Base-by-base conservation (phyloP, 1,140 invertebrate species). In the Maniola jurtina region DNA sequence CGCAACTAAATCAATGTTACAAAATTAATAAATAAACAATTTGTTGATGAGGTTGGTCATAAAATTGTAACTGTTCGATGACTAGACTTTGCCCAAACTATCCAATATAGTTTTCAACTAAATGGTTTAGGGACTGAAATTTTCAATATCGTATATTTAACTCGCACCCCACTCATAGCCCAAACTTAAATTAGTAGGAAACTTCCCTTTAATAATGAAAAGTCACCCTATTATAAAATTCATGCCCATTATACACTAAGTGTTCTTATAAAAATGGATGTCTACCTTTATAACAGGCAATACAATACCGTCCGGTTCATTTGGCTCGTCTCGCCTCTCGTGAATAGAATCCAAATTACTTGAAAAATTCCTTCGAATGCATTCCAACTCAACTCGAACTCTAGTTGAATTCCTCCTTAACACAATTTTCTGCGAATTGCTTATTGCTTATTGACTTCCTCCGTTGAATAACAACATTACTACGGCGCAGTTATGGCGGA, bases 341-440 rank as follows among this genome's bases (percentile, higher is more conserved):
- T 86, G 81, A 84, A 86, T 83, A 78, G 84, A 84, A 84, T 84
- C 80, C 73, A 82, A 86, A 86, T 86, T 82, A 82, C 79, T 83
- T 76, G 81, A 80, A 84, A 86, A 86, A 86, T 84, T 82, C 77
- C 48, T 72, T 70, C 66, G 61, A 80, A 67, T 81, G 77, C 77
- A 83, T 76, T 69, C 75, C 75, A 64, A 35, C 60, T 61, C 61
- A 61, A 68, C 60, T 73, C 54, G 61, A 74, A 75, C 64, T 78
- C 74, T 66, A 66, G 70, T 79, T 73, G 68, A 76, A 79, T 77
- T 77, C 61, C 61, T 72, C 50, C 58, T 68, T 71, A 69, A 70
- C 61, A 71, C 66, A 71, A 75, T 73, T 69, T 70, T 72, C 61
- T 61, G 38, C 60, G 57, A 68, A 71, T 69, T 70, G 68, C 67